These are phyloP conservation scores for Orchestia grillus DNA, from an alignment of 1,140 invertebrate genomes.

Conservation along the genomic window DNA sequence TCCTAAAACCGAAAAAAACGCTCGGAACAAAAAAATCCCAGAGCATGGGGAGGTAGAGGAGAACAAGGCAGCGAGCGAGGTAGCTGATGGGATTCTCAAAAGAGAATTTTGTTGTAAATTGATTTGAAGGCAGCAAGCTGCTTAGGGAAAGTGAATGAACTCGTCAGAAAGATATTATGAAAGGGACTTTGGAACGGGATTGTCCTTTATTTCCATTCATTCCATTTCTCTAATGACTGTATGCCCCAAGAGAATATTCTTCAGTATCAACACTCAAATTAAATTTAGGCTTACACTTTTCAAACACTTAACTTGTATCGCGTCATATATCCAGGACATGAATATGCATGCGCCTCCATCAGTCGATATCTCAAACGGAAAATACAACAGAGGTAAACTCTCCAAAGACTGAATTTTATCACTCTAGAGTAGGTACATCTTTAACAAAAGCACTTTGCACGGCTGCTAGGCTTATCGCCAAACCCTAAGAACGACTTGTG, in stretches of 20 bases:
- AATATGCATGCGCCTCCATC: neutral
- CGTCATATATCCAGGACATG: neutral
- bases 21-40: neutral
- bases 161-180: neutral
- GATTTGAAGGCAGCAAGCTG: neutral
- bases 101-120: neutral
- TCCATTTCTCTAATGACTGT: neutral
- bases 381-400: neutral
- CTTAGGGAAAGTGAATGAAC: neutral
- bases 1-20: neutral
- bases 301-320: neutral
- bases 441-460: neutral
- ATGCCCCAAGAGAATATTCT: neutral
- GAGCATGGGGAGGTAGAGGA: neutral
- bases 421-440: neutral
- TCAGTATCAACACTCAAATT: neutral
- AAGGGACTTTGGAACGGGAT: neutral
- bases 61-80: neutral
- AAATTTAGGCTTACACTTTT: neutral
- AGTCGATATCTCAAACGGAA: neutral
- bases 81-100: neutral
- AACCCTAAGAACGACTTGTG: neutral
- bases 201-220: neutral
- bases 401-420: neutral
- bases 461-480: neutral